A percentile compares a stretch with the other conserved stretches of the same genome.
These are phyloP conservation scores for Caenorhabditis sp. DNA, from an alignment of 2,888 invertebrate species.

Conservation along the genomic window DNA sequence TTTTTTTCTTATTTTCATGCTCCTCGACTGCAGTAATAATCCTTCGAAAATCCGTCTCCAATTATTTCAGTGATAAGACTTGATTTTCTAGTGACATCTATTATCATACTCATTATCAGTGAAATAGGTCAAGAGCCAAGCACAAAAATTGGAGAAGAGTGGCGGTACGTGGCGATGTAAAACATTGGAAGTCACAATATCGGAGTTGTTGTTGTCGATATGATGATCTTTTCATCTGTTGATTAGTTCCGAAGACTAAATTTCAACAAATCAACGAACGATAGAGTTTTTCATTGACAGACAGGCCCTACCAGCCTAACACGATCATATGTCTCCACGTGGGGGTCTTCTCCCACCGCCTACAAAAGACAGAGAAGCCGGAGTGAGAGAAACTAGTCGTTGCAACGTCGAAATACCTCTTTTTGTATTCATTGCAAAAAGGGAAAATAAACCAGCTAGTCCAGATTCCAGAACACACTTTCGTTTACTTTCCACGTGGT, in stretches of 20 bases:
- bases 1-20: conserved; percentile 10
- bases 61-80: conserved; percentile 39
- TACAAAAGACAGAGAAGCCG: conserved; percentile 44
- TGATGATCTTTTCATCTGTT: conserved; percentile 56
- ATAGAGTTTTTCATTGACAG: conserved; percentile 59
- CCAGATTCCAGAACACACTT: conserved; percentile 33
- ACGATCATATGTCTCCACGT: conserved; percentile 61
- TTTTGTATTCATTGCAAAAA: conserved; percentile 19
- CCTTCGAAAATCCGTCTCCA: not conserved
- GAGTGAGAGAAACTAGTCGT: conserved; percentile 43
- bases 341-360: conserved; percentile 41
- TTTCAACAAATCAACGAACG: conserved; percentile 60
- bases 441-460: conserved; percentile 37
- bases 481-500: conserved; percentile 27
- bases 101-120: conserved; percentile 9
- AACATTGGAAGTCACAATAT: conserved; percentile 2
- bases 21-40: not conserved
- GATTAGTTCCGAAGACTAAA: conserved; percentile 41
- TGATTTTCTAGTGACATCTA: not conserved
- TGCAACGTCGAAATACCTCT: conserved; percentile 44
- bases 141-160: not conserved
- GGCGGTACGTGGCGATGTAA: conserved; percentile 14
- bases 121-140: conserved; percentile 47
- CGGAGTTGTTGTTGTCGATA: conserved; percentile 38
- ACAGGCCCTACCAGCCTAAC: conserved; percentile 30